Base-by-base conservation (phyloP, 2,113 vertebrate genomes). In the Perognathus longimembris region DNA sequence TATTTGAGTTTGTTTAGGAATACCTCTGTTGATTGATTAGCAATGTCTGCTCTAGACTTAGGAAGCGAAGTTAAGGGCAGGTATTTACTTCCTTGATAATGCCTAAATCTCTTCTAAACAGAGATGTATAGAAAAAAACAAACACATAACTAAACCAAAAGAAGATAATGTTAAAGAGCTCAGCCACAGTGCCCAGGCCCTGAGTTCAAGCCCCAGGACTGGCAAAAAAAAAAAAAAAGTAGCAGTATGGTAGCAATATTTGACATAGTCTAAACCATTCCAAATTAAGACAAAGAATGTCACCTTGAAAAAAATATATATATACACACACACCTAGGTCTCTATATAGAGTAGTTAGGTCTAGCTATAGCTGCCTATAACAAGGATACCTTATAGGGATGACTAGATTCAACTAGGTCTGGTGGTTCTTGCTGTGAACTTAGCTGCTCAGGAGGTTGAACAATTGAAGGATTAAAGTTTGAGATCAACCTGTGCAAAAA, bases 111-210 rank as follows among this genome's bases (percentile, higher is more conserved):
- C 78, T 57, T 88, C n/a, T 78, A 64, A 70, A 93, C 91, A 73
- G 7, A 89, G 36, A 78, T 77, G 5, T 30, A 32, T 24, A 89
- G 63, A 87, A 91, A 78, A 87, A 91, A 78, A 73, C n/a, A 74
- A 77, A 70, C 6, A 88, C 69, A 69, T 15, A 50, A 73, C 50
- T 54, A 54, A 54, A 70, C 79, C 45, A 30, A 75, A 91, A 66
- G 54, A 5, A 79, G 59, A 20, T 73, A 81, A 69, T 22, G 36
- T 73, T 77, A 77, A 89, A 54, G 50, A 54, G n/a, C n/a, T n/a
- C n/a, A n/a, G n/a, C n/a, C n/a, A n/a, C n/a, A n/a, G n/a, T n/a
- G n/a, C n/a, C n/a, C n/a, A n/a, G n/a, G n/a, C n/a, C n/a, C n/a
- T n/a, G n/a, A n/a, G n/a, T n/a, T n/a, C n/a, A n/a, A n/a, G n/a